A percentile compares a stretch with the other conserved stretches of the same genome.
These are phyloP conservation scores for Holothuria scabra DNA, from an alignment of 53 echinoderm and acorn worm species.

Conservation along the genomic window DNA sequence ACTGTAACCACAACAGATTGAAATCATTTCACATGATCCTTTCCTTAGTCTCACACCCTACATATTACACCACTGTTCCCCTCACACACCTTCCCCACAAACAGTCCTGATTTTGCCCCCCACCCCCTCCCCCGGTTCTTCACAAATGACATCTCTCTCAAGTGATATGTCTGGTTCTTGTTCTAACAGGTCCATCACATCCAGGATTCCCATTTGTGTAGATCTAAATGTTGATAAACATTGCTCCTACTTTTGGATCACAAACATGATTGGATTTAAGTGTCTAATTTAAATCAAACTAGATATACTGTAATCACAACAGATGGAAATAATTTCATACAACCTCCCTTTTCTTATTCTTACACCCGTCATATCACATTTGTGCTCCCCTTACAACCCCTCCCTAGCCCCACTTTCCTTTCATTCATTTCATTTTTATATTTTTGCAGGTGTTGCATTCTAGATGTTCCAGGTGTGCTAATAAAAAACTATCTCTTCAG, in stretches of 20 bases:
- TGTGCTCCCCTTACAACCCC: not conserved
- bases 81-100: no score
- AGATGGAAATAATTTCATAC: not conserved
- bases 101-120: no score
- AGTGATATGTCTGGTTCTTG: conserved; percentile 96
- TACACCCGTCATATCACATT: no score
- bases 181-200: conserved; percentile 75
- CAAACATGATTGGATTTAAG: not conserved
- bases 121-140: no score
- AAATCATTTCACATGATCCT: not conserved
- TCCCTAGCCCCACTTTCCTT: not conserved
- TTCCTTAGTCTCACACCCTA: not conserved
- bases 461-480: no score
- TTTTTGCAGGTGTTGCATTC: no score
- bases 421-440: not conserved
- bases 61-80: no score
- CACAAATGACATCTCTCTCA: conserved; percentile 93
- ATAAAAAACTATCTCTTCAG: no score
- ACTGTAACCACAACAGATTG: not conserved
- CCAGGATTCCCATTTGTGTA: conserved; percentile 76
- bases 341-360: no score
- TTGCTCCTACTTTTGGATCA: conserved; percentile 51
- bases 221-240: conserved; percentile 66
- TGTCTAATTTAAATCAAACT: not conserved
- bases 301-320: not conserved